Evolutionary conservation across 2,797 vertebrate species (phyloP).

Genomic region (Hyperoplus lanceolatus): DNA sequence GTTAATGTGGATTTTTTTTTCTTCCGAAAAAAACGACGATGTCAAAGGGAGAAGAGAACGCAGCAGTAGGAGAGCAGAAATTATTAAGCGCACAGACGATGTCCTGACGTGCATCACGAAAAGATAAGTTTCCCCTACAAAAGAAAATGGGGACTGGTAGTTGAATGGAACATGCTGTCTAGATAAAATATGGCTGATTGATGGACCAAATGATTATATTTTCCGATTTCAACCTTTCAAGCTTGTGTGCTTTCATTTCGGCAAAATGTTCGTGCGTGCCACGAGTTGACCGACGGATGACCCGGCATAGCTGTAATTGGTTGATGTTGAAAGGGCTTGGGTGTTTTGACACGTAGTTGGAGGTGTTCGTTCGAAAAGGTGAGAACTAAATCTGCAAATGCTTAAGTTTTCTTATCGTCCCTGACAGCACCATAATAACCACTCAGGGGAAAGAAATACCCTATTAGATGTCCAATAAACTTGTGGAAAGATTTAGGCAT

Average conservation of each 20-base stretch:
- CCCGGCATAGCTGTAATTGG: conserved; percentile 38
- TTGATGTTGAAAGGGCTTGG: conserved; percentile 34
- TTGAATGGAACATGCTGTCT: conserved; percentile 25
- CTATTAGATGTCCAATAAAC: conserved; percentile 28
- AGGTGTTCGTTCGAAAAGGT: conserved; percentile 29
- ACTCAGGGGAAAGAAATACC: background rate
- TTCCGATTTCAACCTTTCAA: conserved; percentile 35
- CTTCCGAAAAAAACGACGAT: conserved; percentile 21
- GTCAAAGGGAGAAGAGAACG: conserved; percentile 5
- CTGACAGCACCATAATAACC: conserved; percentile 26
- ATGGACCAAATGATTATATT: conserved; percentile 45
- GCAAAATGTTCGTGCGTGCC: background rate
- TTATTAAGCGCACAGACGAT: conserved; percentile 32
- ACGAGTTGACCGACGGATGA: conserved; percentile 48
- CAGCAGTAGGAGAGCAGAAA: conserved; percentile 38
- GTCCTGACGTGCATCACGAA: conserved; percentile 36
- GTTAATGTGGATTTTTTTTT: conserved; percentile 7
- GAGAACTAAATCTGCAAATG: conserved; percentile 33
- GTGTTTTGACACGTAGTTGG: conserved; percentile 43
- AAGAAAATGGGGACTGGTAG: conserved; percentile 14
- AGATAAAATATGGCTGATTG: conserved; percentile 33
- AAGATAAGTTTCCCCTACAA: conserved; percentile 33
- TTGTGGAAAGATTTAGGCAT: conserved; percentile 5
- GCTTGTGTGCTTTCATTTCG: background rate
- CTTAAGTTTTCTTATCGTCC: conserved; percentile 4